phyloP scores from a whole-genome alignment of 2,888 invertebrate species.

The Allolobophora icterica region DNA sequence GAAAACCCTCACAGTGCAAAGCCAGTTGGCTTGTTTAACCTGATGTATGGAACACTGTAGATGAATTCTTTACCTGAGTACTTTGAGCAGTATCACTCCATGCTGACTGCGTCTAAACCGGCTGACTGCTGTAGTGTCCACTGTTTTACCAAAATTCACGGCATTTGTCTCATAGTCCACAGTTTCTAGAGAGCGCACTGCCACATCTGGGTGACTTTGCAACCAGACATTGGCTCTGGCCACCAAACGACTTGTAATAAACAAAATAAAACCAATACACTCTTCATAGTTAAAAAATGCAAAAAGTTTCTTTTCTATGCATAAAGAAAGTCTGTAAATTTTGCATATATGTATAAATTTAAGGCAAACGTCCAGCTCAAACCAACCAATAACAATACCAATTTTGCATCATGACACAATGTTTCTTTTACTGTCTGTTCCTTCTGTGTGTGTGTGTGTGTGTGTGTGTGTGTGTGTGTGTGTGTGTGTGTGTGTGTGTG shows the following conservation, averaged over 20 bases:
- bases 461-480: too few relatives aligned
- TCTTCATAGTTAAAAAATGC: background rate
- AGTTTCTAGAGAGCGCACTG: conserved; percentile 14
- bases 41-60: background rate
- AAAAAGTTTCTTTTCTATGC: background rate
- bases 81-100: conserved; percentile 20
- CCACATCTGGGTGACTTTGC: conserved; percentile 23
- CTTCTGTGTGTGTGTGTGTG: background rate
- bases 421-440: background rate
- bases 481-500: too few relatives aligned
- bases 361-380: background rate
- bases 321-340: background rate
- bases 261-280: background rate
- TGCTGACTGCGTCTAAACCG: conserved; percentile 14
- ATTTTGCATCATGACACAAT: background rate
- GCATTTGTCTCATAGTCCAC: conserved; percentile 12
- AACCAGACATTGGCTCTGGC: conserved; percentile 15
- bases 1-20: too few relatives aligned
- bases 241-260: conserved; percentile 5
- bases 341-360: background rate
- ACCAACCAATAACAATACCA: background rate
- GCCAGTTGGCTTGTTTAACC: too few relatives aligned
- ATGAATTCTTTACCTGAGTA: conserved; percentile 6
- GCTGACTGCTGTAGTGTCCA: background rate
- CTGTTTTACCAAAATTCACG: background rate